These are phyloP conservation scores for Nanorana parkeri DNA, from an alignment of 2,113 vertebrate species.

Conservation along the genomic window DNA sequence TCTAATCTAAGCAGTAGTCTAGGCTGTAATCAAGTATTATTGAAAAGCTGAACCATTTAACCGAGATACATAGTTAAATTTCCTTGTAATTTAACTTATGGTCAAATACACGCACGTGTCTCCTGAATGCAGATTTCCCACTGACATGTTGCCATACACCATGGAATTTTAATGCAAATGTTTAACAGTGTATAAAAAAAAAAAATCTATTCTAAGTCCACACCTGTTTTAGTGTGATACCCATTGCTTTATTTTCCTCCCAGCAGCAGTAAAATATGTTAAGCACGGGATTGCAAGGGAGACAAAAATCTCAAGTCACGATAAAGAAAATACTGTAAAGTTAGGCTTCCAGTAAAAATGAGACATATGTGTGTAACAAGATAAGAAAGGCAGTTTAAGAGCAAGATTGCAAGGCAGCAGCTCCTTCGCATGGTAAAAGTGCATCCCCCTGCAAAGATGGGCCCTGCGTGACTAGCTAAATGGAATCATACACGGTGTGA, in stretches of 20 bases:
- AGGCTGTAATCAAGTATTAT: constrained; percentile 9
- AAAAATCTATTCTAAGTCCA: neutral
- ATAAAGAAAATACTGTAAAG: neutral
- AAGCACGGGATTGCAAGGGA: neutral
- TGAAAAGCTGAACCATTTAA: neutral
- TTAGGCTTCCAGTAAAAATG: neutral
- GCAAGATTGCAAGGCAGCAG: constrained; percentile 12
- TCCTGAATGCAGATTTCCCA: neutral
- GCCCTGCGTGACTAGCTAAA: constrained; percentile 48
- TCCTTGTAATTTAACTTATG: constrained; percentile 1
- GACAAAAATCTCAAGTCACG: neutral
- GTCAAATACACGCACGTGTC: neutral
- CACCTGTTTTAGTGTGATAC: constrained; percentile 16
- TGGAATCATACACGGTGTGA: constrained; percentile 30
- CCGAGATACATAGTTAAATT: constrained; percentile 5
- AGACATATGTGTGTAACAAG: constrained; percentile 43
- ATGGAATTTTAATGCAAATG: neutral
- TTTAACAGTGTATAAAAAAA: neutral
- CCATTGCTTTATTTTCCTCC: neutral
- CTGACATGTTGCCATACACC: neutral
- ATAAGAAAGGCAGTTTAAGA: constrained; percentile 23
- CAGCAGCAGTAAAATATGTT: neutral
- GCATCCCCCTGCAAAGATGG: constrained; percentile 37
- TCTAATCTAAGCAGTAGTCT: neutral
- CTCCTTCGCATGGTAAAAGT: neutral